Base-by-base conservation (phyloP, 2,113 vertebrate genomes). In the Hippolais icterina region DNA sequence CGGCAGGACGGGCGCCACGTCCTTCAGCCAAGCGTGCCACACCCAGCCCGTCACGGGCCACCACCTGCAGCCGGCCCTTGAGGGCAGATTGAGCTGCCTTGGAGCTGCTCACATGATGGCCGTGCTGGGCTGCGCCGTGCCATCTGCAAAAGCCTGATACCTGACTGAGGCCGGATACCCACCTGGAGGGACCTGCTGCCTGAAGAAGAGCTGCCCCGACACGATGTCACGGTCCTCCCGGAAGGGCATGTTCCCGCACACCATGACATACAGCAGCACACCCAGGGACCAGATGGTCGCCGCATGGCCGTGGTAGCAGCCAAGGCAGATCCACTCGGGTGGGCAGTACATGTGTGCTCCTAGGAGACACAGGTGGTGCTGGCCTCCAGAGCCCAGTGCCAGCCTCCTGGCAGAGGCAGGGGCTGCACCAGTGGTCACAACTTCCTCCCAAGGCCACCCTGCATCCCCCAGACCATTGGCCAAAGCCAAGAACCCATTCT, bases 121-220 rank as follows among this genome's bases (percentile, higher is more conserved):
- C 22, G 2, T 1, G 6, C 16, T 1, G 4, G 16, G 37, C 69
- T 18, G 37, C 4, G 2, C 16, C 2, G 15, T 1, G 6, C 39
- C 37, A 2, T 3, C 50, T 19, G 69, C 69, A 50, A 25, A 19
- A 33, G 29, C 22, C 50, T 8, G 22, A n/a, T n/a, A n/a, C 15
- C 68, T 31, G 12, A 20, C 7, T 23, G 14, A 23, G 35, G 68
- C 49, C 4, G 4, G 5, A 12, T 3, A 53, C 49, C 11, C 10
- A 71, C 28, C 49, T 71, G 68, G 28, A 70, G 66, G 50, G 46
- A 69, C 12, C 49, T 31, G 49, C 35, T 24, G 27, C 20, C 8
- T 4, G 27, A 41, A 53, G 37, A 14, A 18, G 37, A 18, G 69
- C 37, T 53, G 49, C 37, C 69, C 69, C 11, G 5, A 39, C 50